Base-by-base conservation (phyloP, 2,113 vertebrate species). In the Rhipidura dahli region DNA sequence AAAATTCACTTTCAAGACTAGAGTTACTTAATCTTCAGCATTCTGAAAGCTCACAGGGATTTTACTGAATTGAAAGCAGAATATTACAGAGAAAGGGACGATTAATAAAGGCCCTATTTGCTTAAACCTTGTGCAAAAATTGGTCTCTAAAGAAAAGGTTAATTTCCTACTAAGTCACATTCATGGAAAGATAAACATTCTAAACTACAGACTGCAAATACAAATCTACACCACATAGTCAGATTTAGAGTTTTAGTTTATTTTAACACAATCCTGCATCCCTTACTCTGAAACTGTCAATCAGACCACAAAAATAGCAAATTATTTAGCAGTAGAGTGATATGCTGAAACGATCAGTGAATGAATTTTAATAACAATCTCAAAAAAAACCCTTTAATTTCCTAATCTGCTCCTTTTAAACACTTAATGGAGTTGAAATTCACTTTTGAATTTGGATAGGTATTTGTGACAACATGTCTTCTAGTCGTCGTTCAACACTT, bases 61-160 rank as follows among this genome's bases (percentile, higher is more conserved):
- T 94, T 95, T 94, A 88, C 68, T 3, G n/a, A 84, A 80, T 28
- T 70, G 54, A 92, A 94, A 81, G 18, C 27, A 86, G 64, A 76
- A 40, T 79, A 59, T 95, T 93, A 89, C 42, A 78, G 68, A 70
- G 83, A 92, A 80, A 77, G 6, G 39, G 86, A 79, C 2, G 3
- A 84, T 89, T 92, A 79, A 94, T 90, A 95, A 92, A 79, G 66
- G 7, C 9, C 53, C 8, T 82, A 78, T 94, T 91, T 94, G 89
- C 56, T 92, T 86, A 95, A 92, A 50, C 23, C 51, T 88, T 85
- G 54, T 88, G 71, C 59, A 93, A 85, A 96, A 94, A 93, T 64
- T 89, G 59, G 33, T 93, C 71, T 92, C 51, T 68, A 75, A 91
- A 94, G 90, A 18, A 91, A 88, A 96, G 94, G 77, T 78, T 92